Conservation (phyloP, 2,888 invertebrate genomes). For the Pollenia amentaria region DNA sequence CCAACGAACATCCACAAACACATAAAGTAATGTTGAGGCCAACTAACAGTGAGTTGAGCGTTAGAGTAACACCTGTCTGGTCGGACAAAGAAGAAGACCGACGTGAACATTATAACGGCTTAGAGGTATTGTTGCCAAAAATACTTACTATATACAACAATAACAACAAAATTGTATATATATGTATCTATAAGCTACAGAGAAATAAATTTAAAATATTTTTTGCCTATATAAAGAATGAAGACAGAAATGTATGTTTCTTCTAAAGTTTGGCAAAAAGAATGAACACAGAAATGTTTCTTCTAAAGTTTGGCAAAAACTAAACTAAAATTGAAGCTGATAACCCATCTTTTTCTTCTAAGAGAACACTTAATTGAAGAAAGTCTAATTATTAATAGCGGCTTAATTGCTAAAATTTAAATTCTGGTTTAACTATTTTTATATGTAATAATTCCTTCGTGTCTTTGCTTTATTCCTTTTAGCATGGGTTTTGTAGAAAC, state of each 20-base stretch:
- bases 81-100: slow-evolving; percentile 72
- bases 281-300: slow-evolving; percentile 20
- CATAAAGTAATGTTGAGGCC: slow-evolving; percentile 50
- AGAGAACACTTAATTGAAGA: too few relatives aligned
- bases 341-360: too few relatives aligned
- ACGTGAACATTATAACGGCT: slow-evolving; percentile 73
- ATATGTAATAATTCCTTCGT: not conserved
- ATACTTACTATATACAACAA: not conserved
- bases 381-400: too few relatives aligned
- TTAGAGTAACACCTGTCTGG: slow-evolving; percentile 75
- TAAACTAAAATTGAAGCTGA: not conserved
- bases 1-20: slow-evolving; percentile 39
- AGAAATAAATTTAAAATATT: slow-evolving; percentile 4
- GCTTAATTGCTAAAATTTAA: too few relatives aligned
- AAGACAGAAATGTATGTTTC: slow-evolving; percentile 17
- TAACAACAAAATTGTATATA: not conserved
- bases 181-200: not conserved
- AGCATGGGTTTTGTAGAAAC: slow-evolving; percentile 47
- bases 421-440: not conserved
- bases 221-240: slow-evolving; percentile 19
- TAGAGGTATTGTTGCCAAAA: slow-evolving; percentile 73
- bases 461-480: not conserved
- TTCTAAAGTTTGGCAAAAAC: not conserved
- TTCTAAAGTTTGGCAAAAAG: not conserved
- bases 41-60: slow-evolving; percentile 71